Base-by-base conservation (phyloP, 2,797 vertebrate species). In the Scomberomorus guttatus region DNA sequence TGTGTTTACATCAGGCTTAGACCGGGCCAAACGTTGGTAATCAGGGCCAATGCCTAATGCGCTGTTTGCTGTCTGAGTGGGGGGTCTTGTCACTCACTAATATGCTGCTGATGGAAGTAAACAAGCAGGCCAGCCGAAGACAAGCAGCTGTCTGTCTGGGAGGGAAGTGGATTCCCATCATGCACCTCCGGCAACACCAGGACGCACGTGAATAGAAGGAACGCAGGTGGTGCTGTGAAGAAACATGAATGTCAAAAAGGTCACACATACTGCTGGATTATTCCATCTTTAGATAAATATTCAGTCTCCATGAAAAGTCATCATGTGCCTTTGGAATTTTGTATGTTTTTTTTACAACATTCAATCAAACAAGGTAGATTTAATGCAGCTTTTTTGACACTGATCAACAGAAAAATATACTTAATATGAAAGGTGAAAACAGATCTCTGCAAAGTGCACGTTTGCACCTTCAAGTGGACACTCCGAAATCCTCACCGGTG, bases 51-150 rank as follows among this genome's bases (percentile, higher is more conserved):
- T 12, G 77, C 59, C 87, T 90, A 81, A 89, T 51, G 86, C 74
- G 3, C 60, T 86, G 89, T 94, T 93, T 92, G 87, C 92, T 25
- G 76, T 80, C 90, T 81, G 78, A 61, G 56, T 60, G 77, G 93
- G 91, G 89, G 91, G 89, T 80, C 91, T 67, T 84, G 93, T 93
- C 86, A 83, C 86, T 88, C 77, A 59, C 87, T 90, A 87, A 89
- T 89, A 85, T 75, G 85, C 75, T 57, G 55, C 74, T 80, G 85
- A 84, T 83, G 83, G 72, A 81, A 81, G 87, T 79, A 90, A 90
- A 92, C 88, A 56, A 18, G 64, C 15, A 6, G 54, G 29, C 63
- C 58, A 39, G 59, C 46, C 55, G 17, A 50, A 82, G 82, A 72
- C 81, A 64, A 66, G 82, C 79, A 84, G 75, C 78, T 79, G 85